Conservation (phyloP, 2,113 vertebrate genomes). For the Ailuropoda melanoleuca region DNA sequence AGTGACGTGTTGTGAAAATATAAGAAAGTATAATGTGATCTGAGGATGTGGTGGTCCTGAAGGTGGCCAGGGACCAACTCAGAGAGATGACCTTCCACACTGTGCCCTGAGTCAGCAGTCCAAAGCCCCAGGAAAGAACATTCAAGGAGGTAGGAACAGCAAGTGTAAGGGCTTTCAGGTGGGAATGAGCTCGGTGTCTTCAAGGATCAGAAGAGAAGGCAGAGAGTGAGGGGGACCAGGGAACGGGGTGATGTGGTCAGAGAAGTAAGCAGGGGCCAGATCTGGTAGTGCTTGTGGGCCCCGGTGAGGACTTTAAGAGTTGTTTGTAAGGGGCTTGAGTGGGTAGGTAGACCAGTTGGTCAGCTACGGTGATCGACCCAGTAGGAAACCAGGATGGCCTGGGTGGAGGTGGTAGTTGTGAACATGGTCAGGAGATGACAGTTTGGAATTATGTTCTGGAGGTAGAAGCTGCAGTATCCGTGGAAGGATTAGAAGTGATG, state of each 20-base stretch:
- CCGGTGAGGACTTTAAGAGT: not conserved
- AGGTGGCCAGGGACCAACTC: not conserved
- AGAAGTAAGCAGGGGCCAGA: not conserved
- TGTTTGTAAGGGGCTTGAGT: not conserved
- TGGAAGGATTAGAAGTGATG: not conserved
- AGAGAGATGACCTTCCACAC: not conserved
- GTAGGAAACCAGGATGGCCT: not conserved
- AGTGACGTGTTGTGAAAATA: not conserved
- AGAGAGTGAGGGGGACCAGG: not conserved
- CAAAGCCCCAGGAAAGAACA: not conserved
- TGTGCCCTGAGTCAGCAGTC: not conserved
- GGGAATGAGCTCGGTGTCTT: not conserved
- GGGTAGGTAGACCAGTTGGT: not conserved
- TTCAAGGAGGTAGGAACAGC: not conserved
- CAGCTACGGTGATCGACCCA: not conserved
- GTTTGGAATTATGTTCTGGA: not conserved
- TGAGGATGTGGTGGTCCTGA: not conserved
- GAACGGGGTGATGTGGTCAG: not conserved
- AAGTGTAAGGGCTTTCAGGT: not conserved
- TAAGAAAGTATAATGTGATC: not conserved
- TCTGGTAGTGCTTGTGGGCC: not conserved
- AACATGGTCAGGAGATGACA: not conserved
- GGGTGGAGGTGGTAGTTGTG: not conserved
- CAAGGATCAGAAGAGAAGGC: not conserved
- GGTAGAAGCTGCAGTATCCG: not conserved